Evolutionary conservation across 2,888 invertebrate species (phyloP).

Genomic region (Stenchaetothrips biformis): DNA sequence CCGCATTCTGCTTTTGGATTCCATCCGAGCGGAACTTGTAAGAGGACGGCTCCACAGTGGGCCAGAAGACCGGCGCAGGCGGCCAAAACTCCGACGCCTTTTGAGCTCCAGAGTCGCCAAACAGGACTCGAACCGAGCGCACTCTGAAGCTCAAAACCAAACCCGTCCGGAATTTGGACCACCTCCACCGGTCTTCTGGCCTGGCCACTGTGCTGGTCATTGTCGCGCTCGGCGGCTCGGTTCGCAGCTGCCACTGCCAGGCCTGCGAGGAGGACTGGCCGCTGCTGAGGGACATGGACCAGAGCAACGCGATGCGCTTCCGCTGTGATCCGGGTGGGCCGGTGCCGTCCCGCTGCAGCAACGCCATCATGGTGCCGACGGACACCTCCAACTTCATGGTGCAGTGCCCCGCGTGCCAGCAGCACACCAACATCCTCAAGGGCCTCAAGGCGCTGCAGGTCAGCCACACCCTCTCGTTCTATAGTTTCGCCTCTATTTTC

Average conservation of each 20-base stretch:
- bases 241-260: conserved; percentile 64
- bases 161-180: no score
- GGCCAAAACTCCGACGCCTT: no score
- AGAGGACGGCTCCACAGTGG: not conserved
- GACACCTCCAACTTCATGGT: conserved; percentile 66
- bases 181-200: no score
- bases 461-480: not conserved
- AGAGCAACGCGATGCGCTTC: conserved; percentile 59
- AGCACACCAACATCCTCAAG: conserved; percentile 66
- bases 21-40: not conserved
- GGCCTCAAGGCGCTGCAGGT: conserved; percentile 68
- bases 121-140: no score
- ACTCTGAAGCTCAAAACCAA: no score
- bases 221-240: no score
- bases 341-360: conserved; percentile 51
- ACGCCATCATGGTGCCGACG: conserved; percentile 58
- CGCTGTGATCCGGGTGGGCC: conserved; percentile 40
- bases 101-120: no score
- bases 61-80: no score
- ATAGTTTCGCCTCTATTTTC: not conserved
- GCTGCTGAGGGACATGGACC: conserved; percentile 62
- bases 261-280: conserved; percentile 79
- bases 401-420: conserved; percentile 61
- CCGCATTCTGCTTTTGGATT: not conserved
- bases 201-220: no score